Conservation (phyloP, 64 coral and sea anemone species). For the Montipora sp. region DNA sequence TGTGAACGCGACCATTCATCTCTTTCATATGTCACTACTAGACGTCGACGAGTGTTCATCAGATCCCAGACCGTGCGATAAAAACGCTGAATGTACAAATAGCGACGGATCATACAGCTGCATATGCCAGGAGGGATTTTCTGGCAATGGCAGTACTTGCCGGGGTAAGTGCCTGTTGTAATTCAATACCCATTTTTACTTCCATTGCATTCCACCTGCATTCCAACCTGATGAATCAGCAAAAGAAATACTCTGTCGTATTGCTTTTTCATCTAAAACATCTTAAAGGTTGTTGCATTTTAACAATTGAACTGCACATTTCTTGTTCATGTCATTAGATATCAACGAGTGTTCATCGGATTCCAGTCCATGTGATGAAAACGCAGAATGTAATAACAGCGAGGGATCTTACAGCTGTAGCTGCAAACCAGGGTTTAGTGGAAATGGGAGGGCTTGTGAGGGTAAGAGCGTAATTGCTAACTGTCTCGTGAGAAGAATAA, state of each 20-base stretch:
- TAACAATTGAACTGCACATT: too few species aligned
- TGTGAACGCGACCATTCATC: too few species aligned
- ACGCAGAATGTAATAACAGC: conserved; percentile 46
- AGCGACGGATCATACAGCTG: conserved; percentile 14
- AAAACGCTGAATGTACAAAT: conserved; percentile 13
- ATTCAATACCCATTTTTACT: not conserved
- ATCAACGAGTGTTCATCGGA: conserved; percentile 42
- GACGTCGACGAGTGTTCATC: conserved; percentile 72
- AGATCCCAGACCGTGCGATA: not conserved
- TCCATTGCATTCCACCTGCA: too few species aligned
- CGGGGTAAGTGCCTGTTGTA: not conserved
- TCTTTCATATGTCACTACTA: not conserved
- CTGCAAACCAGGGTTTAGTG: conserved; percentile 38
- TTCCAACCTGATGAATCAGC: too few species aligned
- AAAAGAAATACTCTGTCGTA: too few species aligned
- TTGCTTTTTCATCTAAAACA: too few species aligned
- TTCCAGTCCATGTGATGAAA: conserved; percentile 1
- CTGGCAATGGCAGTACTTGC: not conserved
- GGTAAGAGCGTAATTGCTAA: not conserved
- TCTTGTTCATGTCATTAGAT: not conserved
- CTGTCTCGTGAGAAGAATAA: too few species aligned
- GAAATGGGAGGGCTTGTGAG: conserved; percentile 30
- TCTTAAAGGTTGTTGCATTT: too few species aligned
- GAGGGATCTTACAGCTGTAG: conserved; percentile 13
- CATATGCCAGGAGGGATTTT: conserved; percentile 16